phyloP scores from a whole-genome alignment of 2,113 vertebrate species.

The Zeus faber region DNA sequence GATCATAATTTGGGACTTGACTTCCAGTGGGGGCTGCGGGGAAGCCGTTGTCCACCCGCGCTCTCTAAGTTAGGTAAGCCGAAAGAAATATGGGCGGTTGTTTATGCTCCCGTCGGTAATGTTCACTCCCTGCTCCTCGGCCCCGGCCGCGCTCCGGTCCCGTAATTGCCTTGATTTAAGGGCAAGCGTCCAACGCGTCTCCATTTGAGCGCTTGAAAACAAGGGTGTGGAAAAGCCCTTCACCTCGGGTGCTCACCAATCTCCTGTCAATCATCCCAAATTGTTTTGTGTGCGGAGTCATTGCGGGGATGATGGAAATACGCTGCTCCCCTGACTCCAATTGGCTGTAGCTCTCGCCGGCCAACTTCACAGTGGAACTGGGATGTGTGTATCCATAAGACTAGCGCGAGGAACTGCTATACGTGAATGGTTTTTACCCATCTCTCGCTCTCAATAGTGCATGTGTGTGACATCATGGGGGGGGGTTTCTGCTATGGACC shows the following conservation, averaged over 20 bases:
- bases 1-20: conserved; percentile 55
- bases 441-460: background rate
- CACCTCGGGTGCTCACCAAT: conserved; percentile 2
- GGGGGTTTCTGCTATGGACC: conserved; percentile 52
- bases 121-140: conserved; percentile 13
- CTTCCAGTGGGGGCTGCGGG: conserved; percentile 29
- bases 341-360: too few relatives aligned
- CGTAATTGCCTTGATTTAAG: conserved; percentile 50
- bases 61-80: conserved; percentile 12
- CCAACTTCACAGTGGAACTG: too few relatives aligned
- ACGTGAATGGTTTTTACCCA: background rate
- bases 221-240: conserved; percentile 7
- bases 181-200: conserved; percentile 15
- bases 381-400: too few relatives aligned
- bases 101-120: conserved; percentile 24
- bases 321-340: too few relatives aligned
- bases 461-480: conserved; percentile 27
- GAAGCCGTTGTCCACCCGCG: conserved; percentile 2
- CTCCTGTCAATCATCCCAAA: conserved; percentile 23
- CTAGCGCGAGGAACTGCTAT: too few relatives aligned
- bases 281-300: too few relatives aligned
- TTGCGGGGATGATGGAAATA: too few relatives aligned
- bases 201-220: conserved; percentile 14
- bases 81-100: conserved; percentile 17
- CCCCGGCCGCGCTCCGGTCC: conserved; percentile 11